Percentiles rank a stretch among this genome's conserved stretches.
Evolutionary conservation across 2,113 vertebrate species (phyloP).

Genomic region (Maccullochella peelii): DNA sequence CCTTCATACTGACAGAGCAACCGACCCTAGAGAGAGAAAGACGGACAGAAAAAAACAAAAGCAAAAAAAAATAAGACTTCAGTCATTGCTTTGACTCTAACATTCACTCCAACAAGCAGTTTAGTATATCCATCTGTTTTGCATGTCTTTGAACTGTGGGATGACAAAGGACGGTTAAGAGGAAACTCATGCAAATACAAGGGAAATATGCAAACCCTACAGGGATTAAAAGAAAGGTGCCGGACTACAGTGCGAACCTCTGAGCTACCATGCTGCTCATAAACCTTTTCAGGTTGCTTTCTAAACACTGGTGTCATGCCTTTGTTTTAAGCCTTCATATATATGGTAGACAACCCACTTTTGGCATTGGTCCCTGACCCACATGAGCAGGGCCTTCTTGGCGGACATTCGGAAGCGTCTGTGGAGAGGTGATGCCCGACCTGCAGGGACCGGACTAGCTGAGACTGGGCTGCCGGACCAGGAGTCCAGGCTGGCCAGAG

Average conservation of each 20-base stretch:
- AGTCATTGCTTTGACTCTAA: neutral
- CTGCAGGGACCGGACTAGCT: slow-evolving; percentile 59
- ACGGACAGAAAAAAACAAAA: neutral
- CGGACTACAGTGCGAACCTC: no score
- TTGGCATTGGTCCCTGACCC: slow-evolving; percentile 91
- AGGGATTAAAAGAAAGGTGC: neutral
- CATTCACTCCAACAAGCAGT: neutral
- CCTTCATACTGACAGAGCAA: slow-evolving; percentile 84
- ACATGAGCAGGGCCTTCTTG: slow-evolving; percentile 90
- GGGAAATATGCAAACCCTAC: neutral
- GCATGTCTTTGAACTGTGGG: neutral
- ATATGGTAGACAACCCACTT: slow-evolving; percentile 70
- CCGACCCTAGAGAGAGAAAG: slow-evolving; percentile 75
- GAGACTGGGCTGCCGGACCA: slow-evolving; percentile 80
- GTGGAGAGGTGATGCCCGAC: slow-evolving; percentile 79
- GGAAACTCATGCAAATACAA: neutral
- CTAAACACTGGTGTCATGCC: no score
- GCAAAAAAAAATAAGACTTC: no score
- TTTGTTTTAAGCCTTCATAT: neutral
- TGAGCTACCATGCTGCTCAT: neutral
- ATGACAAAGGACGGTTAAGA: neutral
- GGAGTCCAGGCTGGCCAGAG: slow-evolving; percentile 72
- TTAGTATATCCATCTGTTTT: neutral
- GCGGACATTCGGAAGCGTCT: slow-evolving; percentile 77
- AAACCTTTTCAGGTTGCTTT: neutral